phyloP scores from a whole-genome alignment of 2,113 vertebrate genomes.

The Bufo gargarizans region DNA sequence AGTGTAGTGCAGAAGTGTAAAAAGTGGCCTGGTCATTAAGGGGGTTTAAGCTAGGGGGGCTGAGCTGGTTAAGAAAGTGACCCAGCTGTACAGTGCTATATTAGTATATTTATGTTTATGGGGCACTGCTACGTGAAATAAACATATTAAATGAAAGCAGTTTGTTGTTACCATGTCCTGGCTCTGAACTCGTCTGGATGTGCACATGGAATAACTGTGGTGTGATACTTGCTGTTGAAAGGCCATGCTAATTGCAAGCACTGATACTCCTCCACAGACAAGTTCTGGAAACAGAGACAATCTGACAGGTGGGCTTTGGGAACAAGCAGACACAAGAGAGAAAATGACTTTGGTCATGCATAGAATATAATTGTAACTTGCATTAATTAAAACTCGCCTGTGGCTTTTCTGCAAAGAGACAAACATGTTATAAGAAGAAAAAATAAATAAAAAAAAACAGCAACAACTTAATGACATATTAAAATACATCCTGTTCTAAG shows the following conservation, averaged over 20 bases:
- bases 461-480: constrained; percentile 21
- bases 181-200: constrained; percentile 4
- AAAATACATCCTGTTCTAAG: not conserved
- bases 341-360: constrained; percentile 64
- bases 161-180: not conserved
- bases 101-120: too few relatives aligned
- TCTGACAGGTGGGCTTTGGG: constrained; percentile 36
- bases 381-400: constrained; percentile 75
- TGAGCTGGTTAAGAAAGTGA: too few relatives aligned
- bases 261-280: constrained; percentile 21
- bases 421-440: constrained; percentile 67
- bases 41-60: too few relatives aligned
- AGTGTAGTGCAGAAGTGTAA: too few relatives aligned
- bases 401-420: constrained; percentile 71
- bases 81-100: too few relatives aligned
- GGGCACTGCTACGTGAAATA: not conserved
- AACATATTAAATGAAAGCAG: constrained; percentile 19
- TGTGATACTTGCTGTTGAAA: constrained; percentile 9
- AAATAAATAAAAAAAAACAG: constrained; percentile 51
- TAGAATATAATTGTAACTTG: constrained; percentile 70
- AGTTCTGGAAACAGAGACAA: constrained; percentile 34
- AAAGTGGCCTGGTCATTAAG: too few relatives aligned
- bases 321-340: constrained; percentile 24
- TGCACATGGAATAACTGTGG: constrained; percentile 11
- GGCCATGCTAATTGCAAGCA: constrained; percentile 37